phyloP scores from a whole-genome alignment of 1,140 invertebrate genomes.

The Trypoxylus dichotomus region DNA sequence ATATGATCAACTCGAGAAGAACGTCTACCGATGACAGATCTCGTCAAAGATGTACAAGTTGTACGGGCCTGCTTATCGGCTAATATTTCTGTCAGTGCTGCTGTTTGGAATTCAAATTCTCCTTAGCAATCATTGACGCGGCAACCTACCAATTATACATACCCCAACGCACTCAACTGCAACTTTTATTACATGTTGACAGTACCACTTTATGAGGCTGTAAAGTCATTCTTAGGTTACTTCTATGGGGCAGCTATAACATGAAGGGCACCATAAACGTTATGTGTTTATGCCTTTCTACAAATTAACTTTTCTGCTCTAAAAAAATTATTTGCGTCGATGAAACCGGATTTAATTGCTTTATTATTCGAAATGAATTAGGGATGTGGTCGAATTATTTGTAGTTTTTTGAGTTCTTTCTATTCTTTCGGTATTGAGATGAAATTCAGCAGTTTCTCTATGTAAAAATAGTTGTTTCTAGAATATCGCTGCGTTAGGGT shows the following conservation, averaged over 20 bases:
- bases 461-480: no score
- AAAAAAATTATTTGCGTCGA: background rate
- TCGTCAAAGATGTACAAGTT: no score
- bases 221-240: constrained; percentile 38
- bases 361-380: background rate
- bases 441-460: no score
- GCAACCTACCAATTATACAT: constrained; percentile 39
- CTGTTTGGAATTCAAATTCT: background rate
- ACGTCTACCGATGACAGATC: no score
- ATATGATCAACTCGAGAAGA: no score
- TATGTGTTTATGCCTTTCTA: constrained; percentile 16
- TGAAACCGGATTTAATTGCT: constrained; percentile 5
- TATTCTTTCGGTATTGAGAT: background rate
- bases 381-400: no score
- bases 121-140: constrained; percentile 7
- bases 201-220: constrained; percentile 38
- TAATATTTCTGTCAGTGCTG: background rate
- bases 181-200: constrained; percentile 40
- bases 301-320: constrained; percentile 13
- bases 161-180: constrained; percentile 28
- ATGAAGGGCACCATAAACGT: constrained; percentile 25
- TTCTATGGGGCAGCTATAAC: constrained; percentile 22
- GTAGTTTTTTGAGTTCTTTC: background rate
- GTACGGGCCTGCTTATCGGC: background rate
- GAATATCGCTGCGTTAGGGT: no score